Conservation (phyloP, 2,797 vertebrate species). For the Eulemur rubriventer region DNA sequence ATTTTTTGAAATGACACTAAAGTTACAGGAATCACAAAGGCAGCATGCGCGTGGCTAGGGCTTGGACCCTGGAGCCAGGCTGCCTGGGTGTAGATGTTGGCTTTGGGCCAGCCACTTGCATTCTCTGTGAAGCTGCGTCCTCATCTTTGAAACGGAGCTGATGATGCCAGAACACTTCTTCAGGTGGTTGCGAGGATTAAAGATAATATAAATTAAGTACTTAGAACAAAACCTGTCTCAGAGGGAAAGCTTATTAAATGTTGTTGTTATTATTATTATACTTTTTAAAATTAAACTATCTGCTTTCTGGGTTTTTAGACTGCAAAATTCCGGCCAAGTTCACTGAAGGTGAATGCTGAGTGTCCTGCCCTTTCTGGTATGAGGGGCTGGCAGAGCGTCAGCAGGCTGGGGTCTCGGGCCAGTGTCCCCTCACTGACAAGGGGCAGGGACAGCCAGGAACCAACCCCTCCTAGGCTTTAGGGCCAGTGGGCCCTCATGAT, state of each 20-base stretch:
- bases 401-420: not conserved
- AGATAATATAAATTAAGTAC: not conserved
- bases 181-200: not conserved
- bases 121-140: not conserved
- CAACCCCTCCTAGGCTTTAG: not conserved
- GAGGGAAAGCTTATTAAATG: not conserved
- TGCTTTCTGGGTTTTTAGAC: not conserved
- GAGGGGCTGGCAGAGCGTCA: accelerated
- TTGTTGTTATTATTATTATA: not conserved
- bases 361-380: not conserved
- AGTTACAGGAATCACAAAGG: not conserved
- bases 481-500: not conserved
- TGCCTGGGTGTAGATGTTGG: not conserved
- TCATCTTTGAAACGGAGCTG: not conserved
- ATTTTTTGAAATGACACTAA: not conserved
- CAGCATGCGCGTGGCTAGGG: accelerated
- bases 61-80: not conserved
- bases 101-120: not conserved
- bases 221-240: not conserved
- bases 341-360: not conserved
- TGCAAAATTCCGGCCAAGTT: not conserved
- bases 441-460: not conserved
- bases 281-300: not conserved
- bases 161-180: not conserved
- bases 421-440: not conserved